These are phyloP conservation scores for Ctena decussata DNA, from an alignment of 2,888 invertebrate species.

Conservation along the genomic window DNA sequence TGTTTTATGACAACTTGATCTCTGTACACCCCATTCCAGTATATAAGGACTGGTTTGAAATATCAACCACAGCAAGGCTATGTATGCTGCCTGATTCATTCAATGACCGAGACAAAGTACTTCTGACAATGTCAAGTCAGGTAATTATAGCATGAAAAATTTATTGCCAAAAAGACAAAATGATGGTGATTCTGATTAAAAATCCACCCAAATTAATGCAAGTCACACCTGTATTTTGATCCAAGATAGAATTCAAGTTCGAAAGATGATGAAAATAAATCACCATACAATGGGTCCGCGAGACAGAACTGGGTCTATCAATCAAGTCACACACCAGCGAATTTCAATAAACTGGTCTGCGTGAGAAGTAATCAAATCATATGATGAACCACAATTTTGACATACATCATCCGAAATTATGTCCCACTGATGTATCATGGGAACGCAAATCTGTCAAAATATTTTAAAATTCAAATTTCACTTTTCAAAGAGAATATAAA, in stretches of 20 bases:
- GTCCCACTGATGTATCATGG: not conserved
- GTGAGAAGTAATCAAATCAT: slow-evolving; percentile 42
- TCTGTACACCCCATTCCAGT: no score
- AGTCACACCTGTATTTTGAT: slow-evolving; percentile 64
- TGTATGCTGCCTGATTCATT: no score
- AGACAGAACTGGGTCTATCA: slow-evolving; percentile 20
- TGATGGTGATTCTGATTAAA: not conserved
- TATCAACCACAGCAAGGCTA: no score
- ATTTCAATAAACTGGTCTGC: slow-evolving; percentile 44
- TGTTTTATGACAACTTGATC: no score
- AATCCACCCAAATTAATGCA: slow-evolving; percentile 31
- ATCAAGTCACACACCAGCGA: slow-evolving; percentile 24
- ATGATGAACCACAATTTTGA: slow-evolving; percentile 19
- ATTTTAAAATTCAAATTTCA: not conserved
- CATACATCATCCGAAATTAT: not conserved
- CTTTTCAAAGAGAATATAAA: not conserved
- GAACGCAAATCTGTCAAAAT: slow-evolving; percentile 4
- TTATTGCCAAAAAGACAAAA: not conserved
- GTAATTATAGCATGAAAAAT: not conserved
- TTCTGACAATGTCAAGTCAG: not conserved
- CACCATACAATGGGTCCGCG: slow-evolving; percentile 35
- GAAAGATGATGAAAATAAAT: slow-evolving; percentile 65
- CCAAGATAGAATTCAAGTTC: slow-evolving; percentile 55
- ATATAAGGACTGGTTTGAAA: no score
- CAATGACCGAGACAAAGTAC: not conserved